Percentiles rank a stretch among this genome's conserved stretches.
Conservation (phyloP, 2,888 invertebrate species). For the Lottia scabra region DNA sequence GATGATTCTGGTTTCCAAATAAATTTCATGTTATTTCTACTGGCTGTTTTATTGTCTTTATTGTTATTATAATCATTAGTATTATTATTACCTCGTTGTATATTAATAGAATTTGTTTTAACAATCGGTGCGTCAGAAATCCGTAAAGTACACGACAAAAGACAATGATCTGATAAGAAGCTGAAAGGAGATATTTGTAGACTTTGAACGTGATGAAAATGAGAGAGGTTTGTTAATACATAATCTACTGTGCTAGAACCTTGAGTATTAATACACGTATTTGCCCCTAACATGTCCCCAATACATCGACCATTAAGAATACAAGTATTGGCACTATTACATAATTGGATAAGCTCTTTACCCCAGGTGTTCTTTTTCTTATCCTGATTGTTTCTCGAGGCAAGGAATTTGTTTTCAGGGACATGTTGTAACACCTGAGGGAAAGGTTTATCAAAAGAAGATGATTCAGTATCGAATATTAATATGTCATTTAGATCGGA, state of each 20-base stretch:
- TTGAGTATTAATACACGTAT: slow-evolving; percentile 14
- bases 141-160: too few species aligned
- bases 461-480: neutral
- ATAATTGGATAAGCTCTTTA: slow-evolving; percentile 15
- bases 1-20: too few species aligned
- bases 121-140: too few species aligned
- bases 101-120: too few species aligned
- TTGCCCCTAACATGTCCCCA: slow-evolving; percentile 12
- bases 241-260: slow-evolving; percentile 19
- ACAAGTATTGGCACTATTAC: slow-evolving; percentile 11
- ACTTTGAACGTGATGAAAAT: neutral
- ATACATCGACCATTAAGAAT: slow-evolving; percentile 24
- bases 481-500: neutral
- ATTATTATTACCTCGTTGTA: too few species aligned
- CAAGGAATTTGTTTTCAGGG: neutral
- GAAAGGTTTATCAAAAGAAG: neutral
- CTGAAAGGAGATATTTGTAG: neutral
- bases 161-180: neutral
- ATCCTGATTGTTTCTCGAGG: slow-evolving; percentile 5
- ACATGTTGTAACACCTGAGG: neutral
- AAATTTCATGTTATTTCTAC: too few species aligned
- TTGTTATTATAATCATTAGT: too few species aligned
- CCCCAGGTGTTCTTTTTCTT: slow-evolving; percentile 12
- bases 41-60: too few species aligned
- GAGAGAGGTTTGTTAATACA: neutral